Evolutionary conservation across 2,113 vertebrate species (phyloP), one percentile per base, ranked within the genome.

Genomic region (Neodon shergylaensis): DNA sequence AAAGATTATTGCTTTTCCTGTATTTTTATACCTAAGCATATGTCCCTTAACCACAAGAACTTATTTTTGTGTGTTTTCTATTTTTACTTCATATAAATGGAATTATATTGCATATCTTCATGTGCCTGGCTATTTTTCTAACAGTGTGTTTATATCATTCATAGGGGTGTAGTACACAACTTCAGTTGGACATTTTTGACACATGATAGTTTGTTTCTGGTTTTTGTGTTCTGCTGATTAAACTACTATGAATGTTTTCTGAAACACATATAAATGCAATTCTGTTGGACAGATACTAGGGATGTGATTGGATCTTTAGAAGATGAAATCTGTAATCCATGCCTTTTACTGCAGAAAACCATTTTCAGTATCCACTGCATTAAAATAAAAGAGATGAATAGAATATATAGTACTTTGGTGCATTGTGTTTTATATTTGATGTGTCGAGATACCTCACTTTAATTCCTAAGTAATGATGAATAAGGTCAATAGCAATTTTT

Each of bases 261-360:
- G 81, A 31, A 95, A 85, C 19, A 86, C 5, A n/a, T 1, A 21
- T 44, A 90, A 76, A 84, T 47, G 21, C 7, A 26, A 44, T 91
- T 72, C 61, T 74, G 26, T 95, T 82, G 65, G 11, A 26, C 70
- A 31, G 66, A 44, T 22, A 81, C 8, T 26, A 90, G 26, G 36
- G 10, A 26, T 88, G 5, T 36, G 88, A 78, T 47, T 47, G 8
- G 7, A 21, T 70, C 4, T 68, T 94, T 61, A 72, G 21, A 65
- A 76, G 39, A 76, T 17, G 54, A 36, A 28, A 7, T 92, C 26
- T 88, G 22, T 89, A 94, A 1, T 16, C 68, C 42, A 63, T 21
- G 12, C 73, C 58, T 86, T n/a, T n/a, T 95, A 39, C 78, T 89
- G 54, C n/a, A 86, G 19, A n/a, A 95, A 95, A 94, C 74, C 4